Percentiles rank a stretch among this genome's conserved stretches.
These are phyloP conservation scores for Timema podura DNA, from an alignment of 2,888 invertebrate species.

Conservation along the genomic window DNA sequence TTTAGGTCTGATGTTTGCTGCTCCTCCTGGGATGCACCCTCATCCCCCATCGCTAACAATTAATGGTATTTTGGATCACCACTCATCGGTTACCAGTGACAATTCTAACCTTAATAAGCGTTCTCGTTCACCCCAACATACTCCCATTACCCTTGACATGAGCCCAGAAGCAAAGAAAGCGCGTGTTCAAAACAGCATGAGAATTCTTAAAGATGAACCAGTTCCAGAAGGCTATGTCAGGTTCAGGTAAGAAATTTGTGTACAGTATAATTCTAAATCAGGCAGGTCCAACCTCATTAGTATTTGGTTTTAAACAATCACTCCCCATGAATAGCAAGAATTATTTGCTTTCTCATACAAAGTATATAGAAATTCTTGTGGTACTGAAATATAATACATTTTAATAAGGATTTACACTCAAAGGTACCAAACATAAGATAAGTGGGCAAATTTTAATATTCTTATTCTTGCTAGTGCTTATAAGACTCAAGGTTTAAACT, in stretches of 20 bases:
- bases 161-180: constrained; percentile 60
- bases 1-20: constrained; percentile 47
- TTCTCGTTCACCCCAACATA: constrained; percentile 46
- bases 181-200: constrained; percentile 62
- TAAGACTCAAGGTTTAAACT: too few species aligned
- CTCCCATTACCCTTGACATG: constrained; percentile 40
- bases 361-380: too few species aligned
- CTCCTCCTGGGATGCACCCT: constrained; percentile 37
- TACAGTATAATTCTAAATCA: too few species aligned
- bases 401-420: too few species aligned
- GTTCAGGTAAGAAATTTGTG: constrained; percentile 53
- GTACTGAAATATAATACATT: too few species aligned
- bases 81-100: constrained; percentile 31
- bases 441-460: too few species aligned
- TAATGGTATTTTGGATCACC: constrained; percentile 33
- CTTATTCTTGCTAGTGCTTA: too few species aligned
- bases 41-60: constrained; percentile 32
- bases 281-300: too few species aligned
- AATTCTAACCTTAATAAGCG: constrained; percentile 42
- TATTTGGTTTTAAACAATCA: too few species aligned
- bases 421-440: too few species aligned
- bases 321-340: too few species aligned
- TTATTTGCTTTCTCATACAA: too few species aligned
- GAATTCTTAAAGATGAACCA: constrained; percentile 81
- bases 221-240: constrained; percentile 85